Percentiles rank a stretch among this genome's conserved stretches.
Conservation (phyloP, 2,113 vertebrate genomes). For the Erythrocercus mccallii region DNA sequence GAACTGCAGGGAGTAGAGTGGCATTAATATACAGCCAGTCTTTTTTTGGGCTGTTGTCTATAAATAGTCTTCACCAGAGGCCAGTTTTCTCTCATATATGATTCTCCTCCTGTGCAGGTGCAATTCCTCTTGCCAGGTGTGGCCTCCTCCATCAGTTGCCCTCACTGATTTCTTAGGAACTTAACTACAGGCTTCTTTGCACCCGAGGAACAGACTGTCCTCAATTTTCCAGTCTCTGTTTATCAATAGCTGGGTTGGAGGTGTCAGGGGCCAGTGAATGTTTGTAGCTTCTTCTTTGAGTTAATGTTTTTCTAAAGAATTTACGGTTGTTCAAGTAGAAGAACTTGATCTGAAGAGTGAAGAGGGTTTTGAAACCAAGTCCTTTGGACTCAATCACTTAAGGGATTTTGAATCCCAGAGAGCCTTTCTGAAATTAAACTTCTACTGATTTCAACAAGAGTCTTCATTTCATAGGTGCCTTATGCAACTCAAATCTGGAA, state of each 20-base stretch:
- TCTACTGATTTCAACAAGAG: not conserved
- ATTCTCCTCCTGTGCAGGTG: not conserved
- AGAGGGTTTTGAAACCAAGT: not conserved
- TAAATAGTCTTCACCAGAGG: not conserved
- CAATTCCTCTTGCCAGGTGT: not conserved
- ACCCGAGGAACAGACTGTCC: not conserved
- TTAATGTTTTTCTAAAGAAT: not conserved
- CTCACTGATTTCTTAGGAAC: not conserved
- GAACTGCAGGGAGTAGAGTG: not conserved
- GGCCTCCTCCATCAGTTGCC: not conserved
- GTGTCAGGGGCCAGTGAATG: not conserved
- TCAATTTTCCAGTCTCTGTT: not conserved
- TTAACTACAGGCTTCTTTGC: not conserved
- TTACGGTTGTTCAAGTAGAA: not conserved
- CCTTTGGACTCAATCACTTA: not conserved
- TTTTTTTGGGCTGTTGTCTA: not conserved
- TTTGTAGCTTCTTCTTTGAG: not conserved
- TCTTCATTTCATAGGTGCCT: not conserved
- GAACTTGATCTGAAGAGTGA: not conserved
- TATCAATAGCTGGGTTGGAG: not conserved
- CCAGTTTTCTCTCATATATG: not conserved
- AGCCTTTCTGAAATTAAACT: not conserved
- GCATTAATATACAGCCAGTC: not conserved
- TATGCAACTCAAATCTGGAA: not conserved
- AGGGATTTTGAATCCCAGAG: not conserved